phyloP scores from a whole-genome alignment of 2,113 vertebrate genomes.

The Cebus imitator region DNA sequence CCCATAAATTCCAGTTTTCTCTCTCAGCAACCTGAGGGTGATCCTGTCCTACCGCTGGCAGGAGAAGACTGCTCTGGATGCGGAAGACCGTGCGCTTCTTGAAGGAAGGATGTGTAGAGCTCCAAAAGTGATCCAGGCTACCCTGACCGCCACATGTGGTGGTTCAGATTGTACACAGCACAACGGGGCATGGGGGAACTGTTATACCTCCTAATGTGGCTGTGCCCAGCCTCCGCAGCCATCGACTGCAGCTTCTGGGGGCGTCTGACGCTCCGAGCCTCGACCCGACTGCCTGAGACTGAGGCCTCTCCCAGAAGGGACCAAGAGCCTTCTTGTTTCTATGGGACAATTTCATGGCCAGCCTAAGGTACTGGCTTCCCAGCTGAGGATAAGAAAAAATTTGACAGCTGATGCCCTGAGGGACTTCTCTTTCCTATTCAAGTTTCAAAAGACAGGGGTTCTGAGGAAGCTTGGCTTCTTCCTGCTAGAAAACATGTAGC shows the following conservation, averaged over 20 bases:
- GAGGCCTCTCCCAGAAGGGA: fast-evolving
- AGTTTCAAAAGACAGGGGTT: not conserved
- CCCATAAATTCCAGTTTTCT: not conserved
- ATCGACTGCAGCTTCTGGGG: not conserved
- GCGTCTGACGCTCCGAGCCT: fast-evolving
- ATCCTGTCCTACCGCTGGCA: not conserved
- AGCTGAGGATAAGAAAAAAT: not conserved
- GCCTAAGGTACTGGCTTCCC: no score
- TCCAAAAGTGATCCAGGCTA: no score
- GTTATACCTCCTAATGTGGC: not conserved
- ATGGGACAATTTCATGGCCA: fast-evolving
- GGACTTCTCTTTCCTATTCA: not conserved
- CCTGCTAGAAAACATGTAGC: fast-evolving
- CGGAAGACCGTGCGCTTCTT: not conserved
- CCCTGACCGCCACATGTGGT: fast-evolving
- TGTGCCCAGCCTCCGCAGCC: fast-evolving
- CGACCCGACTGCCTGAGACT: no score
- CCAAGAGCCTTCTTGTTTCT: no score
- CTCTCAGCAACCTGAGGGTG: not conserved
- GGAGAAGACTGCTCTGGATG: fast-evolving
- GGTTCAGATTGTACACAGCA: not conserved
- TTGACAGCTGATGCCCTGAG: no score
- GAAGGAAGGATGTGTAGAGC: not conserved
- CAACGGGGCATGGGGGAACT: fast-evolving
- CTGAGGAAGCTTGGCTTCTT: no score